Evolutionary conservation across 2,888 invertebrate species (phyloP).

Genomic region (Myopa tessellatipennis): DNA sequence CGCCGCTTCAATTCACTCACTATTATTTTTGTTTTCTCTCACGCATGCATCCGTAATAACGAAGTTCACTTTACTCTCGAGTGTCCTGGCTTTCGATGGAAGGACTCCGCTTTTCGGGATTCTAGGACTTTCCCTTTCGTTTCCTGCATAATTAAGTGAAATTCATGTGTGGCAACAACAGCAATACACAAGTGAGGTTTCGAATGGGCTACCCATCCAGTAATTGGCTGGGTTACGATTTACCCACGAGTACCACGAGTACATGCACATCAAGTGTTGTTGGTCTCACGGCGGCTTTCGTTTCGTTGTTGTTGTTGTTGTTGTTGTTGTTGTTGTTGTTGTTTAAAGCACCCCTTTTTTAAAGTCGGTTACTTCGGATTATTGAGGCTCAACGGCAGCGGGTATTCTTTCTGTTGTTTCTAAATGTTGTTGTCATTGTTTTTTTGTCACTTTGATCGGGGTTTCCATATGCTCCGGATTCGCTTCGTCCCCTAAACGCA

Average conservation of each 20-base stretch:
- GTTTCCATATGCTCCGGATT: slow-evolving; percentile 8
- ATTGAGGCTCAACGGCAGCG: slow-evolving; percentile 25
- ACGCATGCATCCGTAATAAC: too few species aligned
- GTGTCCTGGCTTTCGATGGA: neutral
- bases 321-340: neutral
- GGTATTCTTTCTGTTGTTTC: neutral
- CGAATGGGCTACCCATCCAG: neutral
- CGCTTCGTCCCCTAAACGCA: neutral
- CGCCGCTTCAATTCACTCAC: too few species aligned
- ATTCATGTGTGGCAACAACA: slow-evolving; percentile 34
- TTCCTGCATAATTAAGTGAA: slow-evolving; percentile 35
- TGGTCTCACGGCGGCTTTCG: neutral
- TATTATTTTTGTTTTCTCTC: too few species aligned
- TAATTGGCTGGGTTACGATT: slow-evolving; percentile 18
- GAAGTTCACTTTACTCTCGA: neutral
- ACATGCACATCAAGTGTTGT: neutral
- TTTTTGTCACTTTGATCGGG: slow-evolving; percentile 17
- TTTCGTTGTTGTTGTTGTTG: neutral
- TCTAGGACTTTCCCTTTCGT: neutral
- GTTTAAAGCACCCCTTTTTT: neutral
- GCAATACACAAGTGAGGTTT: neutral
- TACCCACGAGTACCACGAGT: neutral
- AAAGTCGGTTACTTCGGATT: too few species aligned
- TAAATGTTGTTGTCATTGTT: slow-evolving; percentile 1
- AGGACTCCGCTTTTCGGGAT: neutral